Evolutionary conservation across 2,797 vertebrate species (phyloP), one percentile per base, ranked within the genome.

Genomic region (Rhinatrema bivittatum): DNA sequence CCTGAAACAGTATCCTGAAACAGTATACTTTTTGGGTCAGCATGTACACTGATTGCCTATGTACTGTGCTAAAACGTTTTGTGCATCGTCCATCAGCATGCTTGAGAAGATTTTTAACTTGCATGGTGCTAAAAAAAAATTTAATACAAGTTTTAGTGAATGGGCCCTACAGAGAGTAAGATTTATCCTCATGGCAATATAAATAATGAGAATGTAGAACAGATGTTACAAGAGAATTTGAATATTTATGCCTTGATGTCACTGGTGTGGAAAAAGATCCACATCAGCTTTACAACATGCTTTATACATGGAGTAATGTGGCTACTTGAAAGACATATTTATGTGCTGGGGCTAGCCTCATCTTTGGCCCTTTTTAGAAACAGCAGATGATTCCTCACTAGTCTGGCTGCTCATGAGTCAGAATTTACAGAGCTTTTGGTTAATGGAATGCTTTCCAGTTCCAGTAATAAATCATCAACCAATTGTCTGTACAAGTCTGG

Each of bases 321-420:
- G 55, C 51, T 54, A 18, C 72, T 62, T 45, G 29, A 50, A 56
- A 69, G 47, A 56, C 45, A 30, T 42, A 49, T 59, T 68, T 66
- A 31, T 20, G 29, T 35, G 12, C 4, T 17, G 40, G 50, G n/a
- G 29, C 47, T 57, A 47, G 45, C 42, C 20, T 35, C 26, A 5
- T 6, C 35, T 51, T 53, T 56, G n/a, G n/a, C n/a, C n/a, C n/a
- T n/a, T 52, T 30, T 50, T 47, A 47, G 2, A 23, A 61, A 60
- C 56, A 25, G 29, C 60, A 64, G 38, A 37, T 62, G 38, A 29
- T 7, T 36, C 40, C 51, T 24, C 42, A 36, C 22, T 53, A 5
- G 39, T 48, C 56, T 71, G 42, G 54, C 53, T 47, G 53, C 6
- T 5, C 41, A 36, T 68, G 73, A 74, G 40, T 68, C 68, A 74